Evolutionary conservation across 2,888 invertebrate genomes (phyloP).

Genomic region (Synanthedon myopaeformis): DNA sequence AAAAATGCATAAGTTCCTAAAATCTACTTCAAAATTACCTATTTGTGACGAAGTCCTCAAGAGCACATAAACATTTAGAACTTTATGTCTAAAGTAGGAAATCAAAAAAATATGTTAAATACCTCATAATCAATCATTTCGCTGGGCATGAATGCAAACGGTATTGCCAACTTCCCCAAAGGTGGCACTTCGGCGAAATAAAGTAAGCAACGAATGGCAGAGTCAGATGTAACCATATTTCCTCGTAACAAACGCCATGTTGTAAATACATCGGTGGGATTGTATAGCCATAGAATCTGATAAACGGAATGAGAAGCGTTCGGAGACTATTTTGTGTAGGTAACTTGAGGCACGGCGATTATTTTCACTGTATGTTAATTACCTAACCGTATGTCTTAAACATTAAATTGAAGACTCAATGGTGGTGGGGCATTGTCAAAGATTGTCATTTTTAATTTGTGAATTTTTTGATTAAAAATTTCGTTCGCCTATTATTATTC

Average conservation of each 20-base stretch:
- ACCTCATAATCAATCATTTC: slow-evolving; percentile 64
- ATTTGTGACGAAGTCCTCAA: not conserved
- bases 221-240: slow-evolving; percentile 29
- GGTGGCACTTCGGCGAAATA: slow-evolving; percentile 61
- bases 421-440: no score
- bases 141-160: slow-evolving; percentile 56
- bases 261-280: slow-evolving; percentile 54
- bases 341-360: no score
- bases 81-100: not conserved
- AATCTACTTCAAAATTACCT: no score
- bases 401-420: no score
- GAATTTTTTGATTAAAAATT: no score
- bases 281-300: slow-evolving; percentile 58
- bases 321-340: no score
- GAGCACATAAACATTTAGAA: not conserved
- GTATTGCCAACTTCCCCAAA: slow-evolving; percentile 51
- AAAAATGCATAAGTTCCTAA: not conserved
- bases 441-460: no score
- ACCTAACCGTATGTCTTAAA: no score
- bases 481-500: no score
- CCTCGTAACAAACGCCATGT: slow-evolving; percentile 57
- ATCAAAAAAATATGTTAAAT: not conserved
- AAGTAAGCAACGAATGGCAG: slow-evolving; percentile 44
- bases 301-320: no score
- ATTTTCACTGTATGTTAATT: no score